phyloP scores from a whole-genome alignment of 1,140 invertebrate genomes.

The Papilio polytes region DNA sequence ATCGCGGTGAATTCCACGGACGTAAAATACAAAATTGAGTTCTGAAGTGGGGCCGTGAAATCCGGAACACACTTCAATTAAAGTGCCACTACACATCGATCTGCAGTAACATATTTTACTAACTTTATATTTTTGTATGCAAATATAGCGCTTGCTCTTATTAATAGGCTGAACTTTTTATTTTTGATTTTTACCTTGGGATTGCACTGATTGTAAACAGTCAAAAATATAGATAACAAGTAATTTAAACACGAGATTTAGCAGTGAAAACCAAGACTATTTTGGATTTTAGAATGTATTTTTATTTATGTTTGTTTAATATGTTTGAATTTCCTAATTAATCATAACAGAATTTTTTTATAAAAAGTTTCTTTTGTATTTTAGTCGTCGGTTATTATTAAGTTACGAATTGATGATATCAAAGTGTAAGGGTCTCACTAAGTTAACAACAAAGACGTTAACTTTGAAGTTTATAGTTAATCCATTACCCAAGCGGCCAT shows the following conservation, averaged over 20 bases:
- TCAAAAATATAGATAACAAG: no score
- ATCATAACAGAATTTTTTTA: not conserved
- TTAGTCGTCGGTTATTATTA: not conserved
- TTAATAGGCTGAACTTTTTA: not conserved
- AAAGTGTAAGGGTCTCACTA: not conserved
- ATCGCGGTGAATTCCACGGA: not conserved
- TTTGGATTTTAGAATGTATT: no score
- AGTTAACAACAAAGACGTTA: constrained; percentile 26
- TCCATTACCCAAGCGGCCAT: constrained; percentile 11
- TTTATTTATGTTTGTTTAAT: no score
- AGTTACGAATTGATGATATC: not conserved
- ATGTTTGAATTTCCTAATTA: no score
- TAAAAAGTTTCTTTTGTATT: not conserved
- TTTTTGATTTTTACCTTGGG: no score
- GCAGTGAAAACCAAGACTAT: no score
- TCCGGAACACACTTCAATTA: not conserved
- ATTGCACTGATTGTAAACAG: no score
- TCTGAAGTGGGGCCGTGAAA: not conserved
- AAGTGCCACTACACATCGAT: not conserved
- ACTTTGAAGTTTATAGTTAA: constrained; percentile 9
- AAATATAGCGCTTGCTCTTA: not conserved
- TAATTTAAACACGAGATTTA: no score
- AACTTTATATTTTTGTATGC: not conserved
- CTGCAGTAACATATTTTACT: not conserved
- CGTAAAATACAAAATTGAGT: constrained; percentile 5